These are phyloP conservation scores for Neoscelio sp. DNA, from an alignment of 2,888 invertebrate genomes.

Conservation along the genomic window DNA sequence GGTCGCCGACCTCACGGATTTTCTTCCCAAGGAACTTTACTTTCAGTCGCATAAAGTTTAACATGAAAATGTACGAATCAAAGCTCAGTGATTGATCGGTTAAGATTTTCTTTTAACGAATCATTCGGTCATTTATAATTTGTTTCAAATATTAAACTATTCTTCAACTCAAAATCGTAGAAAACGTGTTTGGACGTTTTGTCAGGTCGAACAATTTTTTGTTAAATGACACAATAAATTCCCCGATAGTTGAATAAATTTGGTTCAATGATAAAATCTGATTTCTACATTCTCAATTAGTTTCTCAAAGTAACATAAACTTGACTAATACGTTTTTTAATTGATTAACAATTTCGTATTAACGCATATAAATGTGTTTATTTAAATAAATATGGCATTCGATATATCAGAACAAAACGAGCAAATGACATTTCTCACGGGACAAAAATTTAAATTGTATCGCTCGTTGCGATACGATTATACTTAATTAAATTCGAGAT, in stretches of 20 bases:
- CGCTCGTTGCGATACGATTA: conserved; percentile 57
- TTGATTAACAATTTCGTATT: conserved; percentile 36
- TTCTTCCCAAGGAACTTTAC: too few relatives aligned
- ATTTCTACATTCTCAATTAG: conserved; percentile 22
- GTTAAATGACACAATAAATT: neutral
- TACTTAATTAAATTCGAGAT: conserved; percentile 65
- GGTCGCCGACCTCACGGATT: too few relatives aligned
- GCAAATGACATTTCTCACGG: conserved; percentile 17
- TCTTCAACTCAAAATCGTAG: too few relatives aligned
- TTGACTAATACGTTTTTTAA: conserved; percentile 21
- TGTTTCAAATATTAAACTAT: too few relatives aligned
- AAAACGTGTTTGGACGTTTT: too few relatives aligned
- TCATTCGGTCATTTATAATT: too few relatives aligned
- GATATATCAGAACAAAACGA: conserved; percentile 52
- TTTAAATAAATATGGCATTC: conserved; percentile 49
- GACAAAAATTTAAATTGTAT: conserved; percentile 62
- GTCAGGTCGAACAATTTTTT: too few relatives aligned
- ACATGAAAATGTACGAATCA: too few relatives aligned
- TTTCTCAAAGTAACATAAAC: conserved; percentile 16
- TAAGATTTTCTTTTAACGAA: too few relatives aligned
- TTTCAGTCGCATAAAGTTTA: too few relatives aligned
- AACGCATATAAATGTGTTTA: conserved; percentile 39
- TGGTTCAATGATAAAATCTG: neutral
- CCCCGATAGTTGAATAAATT: conserved; percentile 3
- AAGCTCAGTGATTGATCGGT: too few relatives aligned